A percentile compares a stretch with the other conserved stretches of the same genome.
phyloP scores from a whole-genome alignment of 2,113 vertebrate species.

The Hyaena hyaena region DNA sequence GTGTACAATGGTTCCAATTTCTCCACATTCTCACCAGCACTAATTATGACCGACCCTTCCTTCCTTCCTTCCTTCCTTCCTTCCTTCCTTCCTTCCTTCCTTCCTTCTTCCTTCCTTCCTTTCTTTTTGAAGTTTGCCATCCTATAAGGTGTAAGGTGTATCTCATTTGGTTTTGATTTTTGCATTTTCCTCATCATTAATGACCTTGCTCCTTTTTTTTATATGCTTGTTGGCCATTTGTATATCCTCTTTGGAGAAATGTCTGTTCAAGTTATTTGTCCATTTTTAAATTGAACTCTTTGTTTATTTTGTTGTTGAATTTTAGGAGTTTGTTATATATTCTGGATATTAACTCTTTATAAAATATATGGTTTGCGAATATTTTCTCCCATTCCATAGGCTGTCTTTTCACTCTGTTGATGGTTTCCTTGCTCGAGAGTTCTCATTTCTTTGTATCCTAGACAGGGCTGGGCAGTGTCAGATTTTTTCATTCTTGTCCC shows the following conservation, averaged over 20 bases:
- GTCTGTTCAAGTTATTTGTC: not conserved
- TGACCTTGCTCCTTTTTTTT: not conserved
- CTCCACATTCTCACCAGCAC: not conserved
- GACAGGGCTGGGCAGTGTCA: not conserved
- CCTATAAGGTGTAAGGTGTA: not conserved
- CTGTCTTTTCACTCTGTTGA: not conserved
- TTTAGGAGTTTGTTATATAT: constrained; percentile 19
- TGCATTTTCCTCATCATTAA: not conserved
- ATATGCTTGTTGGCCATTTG: not conserved
- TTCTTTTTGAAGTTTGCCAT: not conserved
- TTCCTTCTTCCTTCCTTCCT: no score
- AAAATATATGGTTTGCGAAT: not conserved
- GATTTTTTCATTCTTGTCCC: not conserved
- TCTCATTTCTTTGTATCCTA: not conserved
- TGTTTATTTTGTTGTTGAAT: not conserved
- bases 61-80: no score
- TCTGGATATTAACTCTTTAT: not conserved
- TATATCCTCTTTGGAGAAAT: not conserved
- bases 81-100: no score
- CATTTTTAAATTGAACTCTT: not conserved
- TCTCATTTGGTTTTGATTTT: not conserved
- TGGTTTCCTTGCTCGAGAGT: not conserved
- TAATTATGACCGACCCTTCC: not conserved
- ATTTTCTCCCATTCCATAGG: not conserved
- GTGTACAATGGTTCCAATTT: not conserved